Conservation (phyloP, 2,888 invertebrate genomes). For the Iphiclides podalirius region DNA sequence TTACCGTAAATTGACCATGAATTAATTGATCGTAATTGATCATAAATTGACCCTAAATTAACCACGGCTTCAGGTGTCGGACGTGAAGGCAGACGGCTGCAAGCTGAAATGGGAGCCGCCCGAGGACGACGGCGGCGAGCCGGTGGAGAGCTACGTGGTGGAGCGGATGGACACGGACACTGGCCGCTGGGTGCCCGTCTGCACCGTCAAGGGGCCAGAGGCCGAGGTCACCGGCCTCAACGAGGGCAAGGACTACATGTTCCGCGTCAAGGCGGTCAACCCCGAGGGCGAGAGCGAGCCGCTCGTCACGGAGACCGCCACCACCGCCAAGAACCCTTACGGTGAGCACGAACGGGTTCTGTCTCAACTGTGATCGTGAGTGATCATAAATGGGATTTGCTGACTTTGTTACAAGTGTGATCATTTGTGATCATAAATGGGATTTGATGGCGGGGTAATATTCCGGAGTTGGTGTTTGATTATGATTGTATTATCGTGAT, state of each 20-base stretch:
- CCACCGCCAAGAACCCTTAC: constrained; percentile 98
- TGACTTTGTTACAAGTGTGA: no score
- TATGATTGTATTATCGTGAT: no score
- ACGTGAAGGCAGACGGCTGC: constrained; percentile 95
- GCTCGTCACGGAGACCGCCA: constrained; percentile 93
- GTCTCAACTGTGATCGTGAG: no score
- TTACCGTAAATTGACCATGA: no score
- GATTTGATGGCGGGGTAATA: no score
- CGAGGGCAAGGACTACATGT: constrained; percentile 98
- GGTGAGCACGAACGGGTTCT: no score
- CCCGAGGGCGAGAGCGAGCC: constrained; percentile 98
- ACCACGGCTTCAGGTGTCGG: constrained; percentile 81
- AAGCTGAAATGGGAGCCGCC: constrained; percentile 97
- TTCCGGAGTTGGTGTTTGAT: no score
- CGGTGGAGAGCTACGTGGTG: constrained; percentile 95
- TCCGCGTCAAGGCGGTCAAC: constrained; percentile 98
- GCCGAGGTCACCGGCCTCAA: constrained; percentile 94
- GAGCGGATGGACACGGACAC: constrained; percentile 97
- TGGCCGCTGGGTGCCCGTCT: constrained; percentile 95
- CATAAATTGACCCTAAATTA: no score
- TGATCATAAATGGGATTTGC: neutral
- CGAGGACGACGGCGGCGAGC: constrained; percentile 97
- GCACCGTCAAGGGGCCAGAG: constrained; percentile 85
- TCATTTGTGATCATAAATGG: no score
- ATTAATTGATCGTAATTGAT: no score